Percentiles rank a stretch among this genome's conserved stretches.
Conservation (phyloP, 2,888 invertebrate genomes). For the Chloroclysta siterata region DNA sequence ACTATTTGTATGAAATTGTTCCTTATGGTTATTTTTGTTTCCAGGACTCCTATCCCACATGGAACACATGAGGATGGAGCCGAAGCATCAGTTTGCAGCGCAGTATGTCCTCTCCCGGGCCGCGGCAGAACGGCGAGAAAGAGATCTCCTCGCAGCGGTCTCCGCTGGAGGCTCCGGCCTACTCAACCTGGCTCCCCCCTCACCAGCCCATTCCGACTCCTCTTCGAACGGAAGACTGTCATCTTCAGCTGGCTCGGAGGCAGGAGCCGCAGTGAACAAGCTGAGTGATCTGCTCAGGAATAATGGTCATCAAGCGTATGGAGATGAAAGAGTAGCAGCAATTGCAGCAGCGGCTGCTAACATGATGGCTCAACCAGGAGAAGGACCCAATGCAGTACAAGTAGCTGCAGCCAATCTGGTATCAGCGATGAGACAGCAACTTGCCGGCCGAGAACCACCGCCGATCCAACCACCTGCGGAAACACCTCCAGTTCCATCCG, state of each 20-base stretch:
- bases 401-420: slow-evolving; percentile 91
- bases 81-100: slow-evolving; percentile 97
- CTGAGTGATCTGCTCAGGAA: slow-evolving; percentile 87
- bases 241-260: slow-evolving; percentile 92
- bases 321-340: slow-evolving; percentile 89
- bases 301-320: slow-evolving; percentile 87
- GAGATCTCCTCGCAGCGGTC: slow-evolving; percentile 90
- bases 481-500: slow-evolving; percentile 92
- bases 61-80: slow-evolving; percentile 99
- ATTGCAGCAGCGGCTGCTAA: slow-evolving; percentile 88
- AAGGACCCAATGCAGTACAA: slow-evolving; percentile 87
- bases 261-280: slow-evolving; percentile 87
- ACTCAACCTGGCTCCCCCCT: slow-evolving; percentile 91
- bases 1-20: background rate
- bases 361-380: slow-evolving; percentile 86
- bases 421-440: slow-evolving; percentile 89
- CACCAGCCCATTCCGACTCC: slow-evolving; percentile 94
- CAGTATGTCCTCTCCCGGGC: slow-evolving; percentile 96
- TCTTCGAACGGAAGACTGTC: slow-evolving; percentile 93
- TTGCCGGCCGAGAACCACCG: slow-evolving; percentile 76
- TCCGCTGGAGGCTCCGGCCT: slow-evolving; percentile 87
- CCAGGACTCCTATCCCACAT: slow-evolving; percentile 95
- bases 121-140: slow-evolving; percentile 94
- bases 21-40: slow-evolving; percentile 46
- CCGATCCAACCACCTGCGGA: slow-evolving; percentile 90